phyloP scores from a whole-genome alignment of 1,140 invertebrate genomes.

The Trypoxylus dichotomus region DNA sequence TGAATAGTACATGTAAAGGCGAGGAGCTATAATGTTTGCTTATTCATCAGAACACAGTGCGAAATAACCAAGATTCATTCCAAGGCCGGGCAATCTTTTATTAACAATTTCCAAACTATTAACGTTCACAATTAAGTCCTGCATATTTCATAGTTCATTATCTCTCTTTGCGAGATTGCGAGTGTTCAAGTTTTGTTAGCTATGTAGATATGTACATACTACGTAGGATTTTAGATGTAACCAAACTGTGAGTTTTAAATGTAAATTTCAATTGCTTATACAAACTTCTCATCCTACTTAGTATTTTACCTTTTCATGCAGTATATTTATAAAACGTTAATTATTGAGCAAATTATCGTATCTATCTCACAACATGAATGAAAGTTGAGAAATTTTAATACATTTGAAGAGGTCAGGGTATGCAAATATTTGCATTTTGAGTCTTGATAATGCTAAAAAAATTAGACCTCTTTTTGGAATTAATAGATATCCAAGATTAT shows the following conservation, averaged over 20 bases:
- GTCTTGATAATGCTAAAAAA: no score
- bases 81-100: not conserved
- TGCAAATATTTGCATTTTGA: no score
- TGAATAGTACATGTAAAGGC: not conserved
- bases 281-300: not conserved
- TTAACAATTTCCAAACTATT: constrained; percentile 7
- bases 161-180: not conserved
- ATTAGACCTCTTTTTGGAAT: no score
- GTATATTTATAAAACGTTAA: not conserved
- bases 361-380: no score
- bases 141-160: not conserved
- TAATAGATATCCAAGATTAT: no score
- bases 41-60: not conserved
- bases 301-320: not conserved
- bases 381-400: no score
- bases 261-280: not conserved
- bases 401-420: no score
- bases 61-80: not conserved
- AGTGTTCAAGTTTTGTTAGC: no score
- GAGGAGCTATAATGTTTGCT: not conserved
- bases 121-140: not conserved
- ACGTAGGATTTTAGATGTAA: not conserved
- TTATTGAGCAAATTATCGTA: no score
- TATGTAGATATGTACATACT: no score
- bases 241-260: not conserved